These are phyloP conservation scores for human DNA, from an alignment of 2,113 vertebrate species.

Conservation along the genomic window DNA sequence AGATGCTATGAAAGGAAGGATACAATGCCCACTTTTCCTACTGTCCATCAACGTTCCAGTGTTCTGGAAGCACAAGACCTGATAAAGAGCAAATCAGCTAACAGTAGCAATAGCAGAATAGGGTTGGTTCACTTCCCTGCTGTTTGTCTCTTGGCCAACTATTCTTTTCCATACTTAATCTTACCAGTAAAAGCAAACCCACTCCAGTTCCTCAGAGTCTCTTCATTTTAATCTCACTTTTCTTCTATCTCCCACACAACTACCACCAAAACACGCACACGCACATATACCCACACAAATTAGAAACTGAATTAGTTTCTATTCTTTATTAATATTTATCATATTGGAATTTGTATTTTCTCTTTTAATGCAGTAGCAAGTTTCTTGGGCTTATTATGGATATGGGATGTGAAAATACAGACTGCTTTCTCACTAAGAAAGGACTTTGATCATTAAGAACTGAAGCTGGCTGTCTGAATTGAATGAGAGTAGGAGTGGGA, in stretches of 20 bases:
- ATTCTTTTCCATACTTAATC: neutral
- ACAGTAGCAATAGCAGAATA: neutral
- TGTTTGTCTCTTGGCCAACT: neutral
- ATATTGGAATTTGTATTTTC: neutral
- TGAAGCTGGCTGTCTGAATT: constrained; percentile 63
- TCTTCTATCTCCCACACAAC: neutral
- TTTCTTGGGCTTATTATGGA: constrained; percentile 16
- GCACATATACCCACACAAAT: neutral
- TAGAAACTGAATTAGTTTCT: neutral
- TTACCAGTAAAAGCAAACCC: neutral
- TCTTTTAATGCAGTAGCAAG: neutral
- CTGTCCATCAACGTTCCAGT: neutral
- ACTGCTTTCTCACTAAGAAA: constrained; percentile 63
- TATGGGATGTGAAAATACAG: neutral
- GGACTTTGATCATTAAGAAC: constrained; percentile 53
- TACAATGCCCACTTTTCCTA: neutral
- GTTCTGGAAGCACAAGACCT: neutral
- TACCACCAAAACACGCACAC: neutral
- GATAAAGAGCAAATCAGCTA: neutral
- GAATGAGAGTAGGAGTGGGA: neutral
- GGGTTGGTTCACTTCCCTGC: neutral
- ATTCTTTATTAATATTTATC: neutral
- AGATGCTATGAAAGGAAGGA: neutral
- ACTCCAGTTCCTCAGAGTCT: neutral
- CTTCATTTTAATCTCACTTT: constrained; percentile 9